Conservation (phyloP, 2,797 vertebrate species). For the Heteromormyrus szaboi region DNA sequence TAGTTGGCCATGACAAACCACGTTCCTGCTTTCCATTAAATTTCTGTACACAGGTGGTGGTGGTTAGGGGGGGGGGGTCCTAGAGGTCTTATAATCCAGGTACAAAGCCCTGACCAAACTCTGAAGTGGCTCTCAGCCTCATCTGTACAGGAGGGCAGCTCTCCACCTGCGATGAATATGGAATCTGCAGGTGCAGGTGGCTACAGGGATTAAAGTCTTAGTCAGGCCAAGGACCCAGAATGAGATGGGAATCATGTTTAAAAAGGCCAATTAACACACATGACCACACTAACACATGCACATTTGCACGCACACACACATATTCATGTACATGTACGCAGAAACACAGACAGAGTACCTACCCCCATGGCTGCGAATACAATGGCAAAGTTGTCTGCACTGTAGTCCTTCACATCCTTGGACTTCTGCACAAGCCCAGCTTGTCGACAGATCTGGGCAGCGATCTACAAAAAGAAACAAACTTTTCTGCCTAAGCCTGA, state of each 20-base stretch:
- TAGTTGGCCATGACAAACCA: not conserved
- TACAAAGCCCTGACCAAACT: slow-evolving; percentile 25
- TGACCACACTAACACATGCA: slow-evolving; percentile 40
- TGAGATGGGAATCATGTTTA: slow-evolving; percentile 15
- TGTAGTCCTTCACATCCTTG: slow-evolving; percentile 75
- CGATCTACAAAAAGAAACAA: slow-evolving; percentile 49
- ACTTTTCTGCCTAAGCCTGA: not conserved
- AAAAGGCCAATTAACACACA: not conserved
- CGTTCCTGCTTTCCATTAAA: not conserved
- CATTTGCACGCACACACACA: slow-evolving; percentile 39
- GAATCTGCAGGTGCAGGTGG: slow-evolving; percentile 40
- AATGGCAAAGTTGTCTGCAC: slow-evolving; percentile 70
- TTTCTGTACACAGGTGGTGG: not conserved
- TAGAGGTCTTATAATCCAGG: slow-evolving; percentile 10
- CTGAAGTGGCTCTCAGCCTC: slow-evolving; percentile 23
- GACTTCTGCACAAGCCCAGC: slow-evolving; percentile 68
- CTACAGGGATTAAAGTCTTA: slow-evolving; percentile 56
- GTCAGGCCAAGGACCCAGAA: slow-evolving; percentile 47
- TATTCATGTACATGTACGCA: slow-evolving; percentile 16
- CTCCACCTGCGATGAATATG: slow-evolving; percentile 37
- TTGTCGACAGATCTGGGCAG: slow-evolving; percentile 69
- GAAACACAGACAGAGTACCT: slow-evolving; percentile 37
- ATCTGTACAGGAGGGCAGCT: slow-evolving; percentile 22
- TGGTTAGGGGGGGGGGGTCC: not conserved
- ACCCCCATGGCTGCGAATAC: slow-evolving; percentile 72